A percentile compares a stretch with the other conserved stretches of the same genome.
phyloP scores from a whole-genome alignment of 1,140 invertebrate genomes.

The Pristionchus pacificus region DNA sequence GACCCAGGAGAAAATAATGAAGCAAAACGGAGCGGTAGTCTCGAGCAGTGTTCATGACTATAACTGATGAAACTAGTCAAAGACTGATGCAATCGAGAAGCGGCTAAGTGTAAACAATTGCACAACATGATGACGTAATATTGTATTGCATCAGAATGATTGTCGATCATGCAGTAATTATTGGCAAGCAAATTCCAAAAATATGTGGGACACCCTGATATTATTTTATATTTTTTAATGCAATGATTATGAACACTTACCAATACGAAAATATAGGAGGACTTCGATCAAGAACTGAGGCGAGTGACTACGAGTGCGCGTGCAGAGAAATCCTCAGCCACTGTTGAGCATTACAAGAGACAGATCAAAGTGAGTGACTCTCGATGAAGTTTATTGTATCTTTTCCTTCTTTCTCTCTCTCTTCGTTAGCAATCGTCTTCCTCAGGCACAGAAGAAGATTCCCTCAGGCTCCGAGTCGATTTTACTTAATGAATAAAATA shows the following conservation, averaged over 20 bases:
- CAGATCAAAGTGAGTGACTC: slow-evolving; percentile 4
- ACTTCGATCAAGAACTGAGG: slow-evolving; percentile 14
- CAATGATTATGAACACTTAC: background rate
- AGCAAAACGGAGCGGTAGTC: too few species aligned
- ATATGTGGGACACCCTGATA: too few species aligned
- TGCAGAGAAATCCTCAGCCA: slow-evolving; percentile 2
- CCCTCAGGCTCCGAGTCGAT: slow-evolving; percentile 28
- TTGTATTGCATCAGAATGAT: too few species aligned
- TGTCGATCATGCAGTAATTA: too few species aligned
- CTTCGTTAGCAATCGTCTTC: slow-evolving; percentile 18
- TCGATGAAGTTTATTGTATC: background rate
- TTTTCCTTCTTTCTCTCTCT: slow-evolving; percentile 17
- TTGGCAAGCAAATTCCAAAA: too few species aligned
- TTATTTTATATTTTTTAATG: too few species aligned
- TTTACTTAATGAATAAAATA: slow-evolving; percentile 12
- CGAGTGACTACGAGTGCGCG: background rate
- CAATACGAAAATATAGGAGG: slow-evolving; percentile 2
- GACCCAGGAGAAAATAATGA: too few species aligned
- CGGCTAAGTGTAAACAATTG: too few species aligned
- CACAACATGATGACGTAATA: too few species aligned
- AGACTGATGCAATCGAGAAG: too few species aligned
- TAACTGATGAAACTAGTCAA: too few species aligned
- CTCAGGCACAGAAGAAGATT: slow-evolving; percentile 18
- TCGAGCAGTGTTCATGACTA: too few species aligned
- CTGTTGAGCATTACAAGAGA: slow-evolving; percentile 15